Evolutionary conservation across 1,140 invertebrate genomes (phyloP), one percentile per base, ranked within the genome.

Genomic region (Cataglyphis hispanica): DNA sequence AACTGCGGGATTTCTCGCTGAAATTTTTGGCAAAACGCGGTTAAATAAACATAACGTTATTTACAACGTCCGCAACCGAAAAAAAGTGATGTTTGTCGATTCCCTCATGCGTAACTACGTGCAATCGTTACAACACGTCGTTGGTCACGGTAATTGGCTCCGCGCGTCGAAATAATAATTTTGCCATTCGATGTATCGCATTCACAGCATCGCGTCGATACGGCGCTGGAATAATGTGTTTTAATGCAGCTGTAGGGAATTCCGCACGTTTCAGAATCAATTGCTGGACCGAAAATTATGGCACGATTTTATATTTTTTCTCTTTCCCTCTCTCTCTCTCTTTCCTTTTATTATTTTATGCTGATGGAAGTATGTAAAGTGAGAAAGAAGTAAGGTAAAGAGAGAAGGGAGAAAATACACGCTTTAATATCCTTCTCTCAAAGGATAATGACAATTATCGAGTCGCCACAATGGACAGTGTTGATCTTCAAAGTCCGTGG

Each of bases 111-210:
- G 67, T 74, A 83, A 74, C 67, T 61, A 43, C 25, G n/a, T 60
- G 53, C 78, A 60, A 60, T 83, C 78, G 78, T 74, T 72, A 83
- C 67, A 72, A 72, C 78, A 83, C 67, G 69, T 83, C 67, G 53
- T 74, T 46, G 67, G 78, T 22, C 43, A 74, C 67, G 67, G 40
- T 83, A 83, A 83, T 83, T 83, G 78, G 78, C 53, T 83, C 43
- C 53, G 67, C 53, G 37, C 40, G 67, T 22, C 67, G 78, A 83
- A 83, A 83, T 83, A 83, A 69, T 83, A 83, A 83, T 83, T 83
- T 83, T 31, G 53, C 67, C 53, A 60, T 74, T 60, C 78, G 53
- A 61, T 43, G 31, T 70, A 70, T 83, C 53, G 37, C 78, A 34
- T 31, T 80, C 77, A 25, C 78, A 27, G 19, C 58, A 27, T 40